Conservation (phyloP, 2,888 invertebrate genomes). For the Bursaphelenchus okinawaensis region DNA sequence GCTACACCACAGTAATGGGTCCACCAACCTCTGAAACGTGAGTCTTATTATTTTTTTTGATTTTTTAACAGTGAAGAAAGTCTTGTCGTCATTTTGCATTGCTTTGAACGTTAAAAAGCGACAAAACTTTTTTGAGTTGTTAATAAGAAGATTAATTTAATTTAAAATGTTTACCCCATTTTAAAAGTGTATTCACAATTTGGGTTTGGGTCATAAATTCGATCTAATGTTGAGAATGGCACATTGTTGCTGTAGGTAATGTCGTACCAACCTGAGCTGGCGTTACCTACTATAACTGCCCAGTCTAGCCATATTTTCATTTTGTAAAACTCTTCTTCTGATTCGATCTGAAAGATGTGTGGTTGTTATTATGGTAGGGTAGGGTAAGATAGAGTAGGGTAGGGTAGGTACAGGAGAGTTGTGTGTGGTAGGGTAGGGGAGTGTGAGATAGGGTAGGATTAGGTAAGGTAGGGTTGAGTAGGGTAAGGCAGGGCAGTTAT, state of each 20-base stretch:
- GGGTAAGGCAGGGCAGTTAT: too few species aligned
- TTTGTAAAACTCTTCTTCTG: constrained; percentile 25
- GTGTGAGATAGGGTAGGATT: too few species aligned
- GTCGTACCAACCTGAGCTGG: constrained; percentile 42
- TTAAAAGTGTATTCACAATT: constrained; percentile 41
- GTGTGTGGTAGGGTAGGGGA: too few species aligned
- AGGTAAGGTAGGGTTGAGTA: too few species aligned
- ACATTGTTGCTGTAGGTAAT: constrained; percentile 36
- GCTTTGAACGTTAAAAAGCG: background rate
- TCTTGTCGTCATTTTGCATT: too few species aligned
- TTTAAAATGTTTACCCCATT: constrained; percentile 34
- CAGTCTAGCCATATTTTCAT: constrained; percentile 6
- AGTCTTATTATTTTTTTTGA: too few species aligned
- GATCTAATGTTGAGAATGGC: constrained; percentile 44
- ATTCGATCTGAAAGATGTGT: constrained; percentile 18
- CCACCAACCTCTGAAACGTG: constrained; percentile 48
- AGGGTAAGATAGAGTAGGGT: too few species aligned
- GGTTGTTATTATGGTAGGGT: background rate
- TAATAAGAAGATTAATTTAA: background rate
- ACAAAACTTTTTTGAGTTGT: too few species aligned
- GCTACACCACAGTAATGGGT: constrained; percentile 42
- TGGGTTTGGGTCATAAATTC: constrained; percentile 38
- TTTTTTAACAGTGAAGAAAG: too few species aligned
- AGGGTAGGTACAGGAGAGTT: too few species aligned
- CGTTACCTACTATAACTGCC: constrained; percentile 30